phyloP scores from a whole-genome alignment of 2,888 invertebrate species.

The Aleiodes leptofemur region DNA sequence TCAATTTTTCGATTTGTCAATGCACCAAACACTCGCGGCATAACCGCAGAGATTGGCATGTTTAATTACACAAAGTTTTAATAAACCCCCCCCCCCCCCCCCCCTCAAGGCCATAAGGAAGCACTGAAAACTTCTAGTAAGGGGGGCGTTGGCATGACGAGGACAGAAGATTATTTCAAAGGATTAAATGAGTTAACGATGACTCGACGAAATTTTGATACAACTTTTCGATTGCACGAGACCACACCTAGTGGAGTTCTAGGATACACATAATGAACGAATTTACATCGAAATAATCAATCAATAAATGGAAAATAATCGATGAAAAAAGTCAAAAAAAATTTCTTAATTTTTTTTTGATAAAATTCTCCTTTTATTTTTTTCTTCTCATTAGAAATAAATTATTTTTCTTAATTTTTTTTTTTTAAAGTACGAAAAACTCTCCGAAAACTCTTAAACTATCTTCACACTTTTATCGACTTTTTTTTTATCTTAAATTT shows the following conservation, averaged over 20 bases:
- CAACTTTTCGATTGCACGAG: not conserved
- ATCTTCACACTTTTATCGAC: conserved; percentile 1
- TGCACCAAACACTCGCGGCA: too few relatives aligned
- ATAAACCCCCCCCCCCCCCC: not conserved
- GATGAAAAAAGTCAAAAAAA: not conserved
- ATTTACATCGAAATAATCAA: not conserved
- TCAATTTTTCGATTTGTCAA: too few relatives aligned
- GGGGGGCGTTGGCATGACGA: conserved; percentile 12
- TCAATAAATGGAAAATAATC: not conserved
- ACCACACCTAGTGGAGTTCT: conserved; percentile 25
- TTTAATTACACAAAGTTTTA: conserved; percentile 29
- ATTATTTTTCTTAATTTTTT: not conserved
- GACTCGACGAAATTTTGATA: conserved; percentile 64
- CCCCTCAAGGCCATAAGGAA: not conserved
- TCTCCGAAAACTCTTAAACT: conserved; percentile 7
- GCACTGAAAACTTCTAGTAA: not conserved
- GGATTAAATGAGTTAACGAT: conserved; percentile 74
- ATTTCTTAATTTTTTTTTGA: not conserved
- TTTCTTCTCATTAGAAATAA: conserved; percentile 11
- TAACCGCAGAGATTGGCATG: not conserved
- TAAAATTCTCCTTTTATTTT: conserved; percentile 25
- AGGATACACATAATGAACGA: conserved; percentile 16
- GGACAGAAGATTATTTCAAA: conserved; percentile 65
- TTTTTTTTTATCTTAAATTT: conserved; percentile 16
- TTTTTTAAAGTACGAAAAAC: not conserved